Base-by-base conservation (phyloP, 2,797 vertebrate genomes). In the Anguilla anguilla region DNA sequence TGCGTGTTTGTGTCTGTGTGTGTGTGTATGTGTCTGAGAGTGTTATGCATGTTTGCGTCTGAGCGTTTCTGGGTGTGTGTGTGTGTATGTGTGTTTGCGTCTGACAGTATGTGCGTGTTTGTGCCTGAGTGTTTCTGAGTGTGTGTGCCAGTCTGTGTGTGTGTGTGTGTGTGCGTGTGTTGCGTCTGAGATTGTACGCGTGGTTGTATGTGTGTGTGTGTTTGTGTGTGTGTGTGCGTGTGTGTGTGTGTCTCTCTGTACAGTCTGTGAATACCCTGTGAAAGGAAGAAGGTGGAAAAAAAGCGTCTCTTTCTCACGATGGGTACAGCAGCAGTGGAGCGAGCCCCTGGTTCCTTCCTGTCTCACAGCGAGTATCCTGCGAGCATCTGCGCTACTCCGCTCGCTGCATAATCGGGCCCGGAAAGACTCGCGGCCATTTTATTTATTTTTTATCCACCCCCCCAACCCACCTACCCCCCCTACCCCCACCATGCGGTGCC, bases 281-380 rank as follows among this genome's bases (percentile, higher is more conserved):
- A 81, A 86, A 7, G 22, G 77, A 49, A 49, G 39, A 3, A 25
- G 43, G 43, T 6, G 43, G 7, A 46, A 46, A 79, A 79, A 81
- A 91, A 91, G 88, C 91, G 87, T 91, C 39, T 22, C 90, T 93
- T 93, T 94, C 93, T 93, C 94, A 94, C 93, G 90, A 92, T 91
- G 93, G 92, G 94, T 93, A 92, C 92, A 92, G 83, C 85, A 0
- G 86, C 88, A 86, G 89, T 92, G 84, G 86, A 91, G 90, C 92
- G 88, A 92, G 91, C 35, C 19, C 74, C 35, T 1, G 90, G 91
- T 96, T 96, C 95, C 96, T 97, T 97, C 97, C 96, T 96, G 93
- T 90, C 85, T 94, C 94, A 91, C 89, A 93, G 91, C 93, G 94
- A 95, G 95, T 92, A 95, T 93, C 91, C 93, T 94, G 92, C 92